Conservation (phyloP, 2,888 invertebrate species). For the Drosophila sordidula region DNA sequence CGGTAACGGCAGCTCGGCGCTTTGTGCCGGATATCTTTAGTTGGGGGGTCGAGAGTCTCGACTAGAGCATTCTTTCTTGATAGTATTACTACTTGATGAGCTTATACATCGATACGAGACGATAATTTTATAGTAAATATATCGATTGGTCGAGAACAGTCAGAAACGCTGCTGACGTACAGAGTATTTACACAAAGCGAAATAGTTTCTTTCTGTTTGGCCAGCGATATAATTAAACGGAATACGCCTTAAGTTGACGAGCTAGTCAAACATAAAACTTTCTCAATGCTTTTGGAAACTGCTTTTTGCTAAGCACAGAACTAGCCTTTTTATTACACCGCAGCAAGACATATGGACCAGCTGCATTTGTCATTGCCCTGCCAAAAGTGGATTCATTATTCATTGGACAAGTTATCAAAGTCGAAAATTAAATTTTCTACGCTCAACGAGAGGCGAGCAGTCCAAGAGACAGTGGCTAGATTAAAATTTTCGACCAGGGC, state of each 20-base stretch:
- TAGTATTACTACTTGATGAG: too few relatives aligned
- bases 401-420: too few relatives aligned
- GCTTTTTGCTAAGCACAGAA: neutral
- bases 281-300: conserved; percentile 38
- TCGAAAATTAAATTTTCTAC: too few relatives aligned
- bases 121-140: too few relatives aligned
- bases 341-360: conserved; percentile 22
- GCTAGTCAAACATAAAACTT: conserved; percentile 57
- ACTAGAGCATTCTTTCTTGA: too few relatives aligned
- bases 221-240: conserved; percentile 67
- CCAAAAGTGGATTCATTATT: conserved; percentile 1
- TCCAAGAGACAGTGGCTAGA: conserved; percentile 13
- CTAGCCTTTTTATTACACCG: conserved; percentile 45
- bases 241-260: conserved; percentile 57
- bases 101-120: too few relatives aligned
- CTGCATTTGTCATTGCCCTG: conserved; percentile 30
- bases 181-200: neutral
- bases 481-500: conserved; percentile 22
- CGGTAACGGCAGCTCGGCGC: too few relatives aligned
- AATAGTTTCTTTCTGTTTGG: conserved; percentile 2
- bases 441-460: neutral
- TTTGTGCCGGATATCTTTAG: too few relatives aligned
- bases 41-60: too few relatives aligned
- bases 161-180: too few relatives aligned
- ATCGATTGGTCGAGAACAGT: too few relatives aligned